These are phyloP conservation scores for Smutsia gigantea DNA, from an alignment of 2,797 vertebrate species.

Conservation along the genomic window DNA sequence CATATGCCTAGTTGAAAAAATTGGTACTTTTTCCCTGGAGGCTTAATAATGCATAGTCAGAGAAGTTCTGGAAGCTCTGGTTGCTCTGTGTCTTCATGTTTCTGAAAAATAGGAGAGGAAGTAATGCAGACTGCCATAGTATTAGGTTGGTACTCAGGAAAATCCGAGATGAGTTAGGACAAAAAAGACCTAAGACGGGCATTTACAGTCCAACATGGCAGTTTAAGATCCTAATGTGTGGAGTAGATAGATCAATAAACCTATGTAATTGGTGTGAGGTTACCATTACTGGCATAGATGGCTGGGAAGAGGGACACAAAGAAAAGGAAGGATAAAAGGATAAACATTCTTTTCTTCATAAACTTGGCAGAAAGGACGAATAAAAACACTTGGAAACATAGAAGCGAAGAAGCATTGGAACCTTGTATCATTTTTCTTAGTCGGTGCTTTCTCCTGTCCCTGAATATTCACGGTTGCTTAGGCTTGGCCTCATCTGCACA, in stretches of 20 bases:
- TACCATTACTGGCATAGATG: not conserved
- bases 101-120: not conserved
- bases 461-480: not conserved
- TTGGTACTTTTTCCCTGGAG: not conserved
- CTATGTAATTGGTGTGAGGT: too few species aligned
- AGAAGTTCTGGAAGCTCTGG: not conserved
- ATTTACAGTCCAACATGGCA: accelerated
- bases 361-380: not conserved
- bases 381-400: not conserved
- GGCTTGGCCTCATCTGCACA: not conserved
- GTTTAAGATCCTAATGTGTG: accelerated
- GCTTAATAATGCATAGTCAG: too few species aligned
- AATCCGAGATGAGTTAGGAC: not conserved
- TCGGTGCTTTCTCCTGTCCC: not conserved
- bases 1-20: not conserved
- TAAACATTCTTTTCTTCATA: not conserved
- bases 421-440: not conserved
- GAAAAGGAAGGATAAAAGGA: not conserved
- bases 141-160: accelerated
- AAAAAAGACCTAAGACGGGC: not conserved
- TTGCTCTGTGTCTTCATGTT: not conserved
- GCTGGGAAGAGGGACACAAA: not conserved
- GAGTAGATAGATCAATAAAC: not conserved
- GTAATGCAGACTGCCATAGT: accelerated
- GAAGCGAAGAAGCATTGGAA: not conserved